Conservation (phyloP, 2,797 vertebrate species). For the Bucorvus abyssinicus region DNA sequence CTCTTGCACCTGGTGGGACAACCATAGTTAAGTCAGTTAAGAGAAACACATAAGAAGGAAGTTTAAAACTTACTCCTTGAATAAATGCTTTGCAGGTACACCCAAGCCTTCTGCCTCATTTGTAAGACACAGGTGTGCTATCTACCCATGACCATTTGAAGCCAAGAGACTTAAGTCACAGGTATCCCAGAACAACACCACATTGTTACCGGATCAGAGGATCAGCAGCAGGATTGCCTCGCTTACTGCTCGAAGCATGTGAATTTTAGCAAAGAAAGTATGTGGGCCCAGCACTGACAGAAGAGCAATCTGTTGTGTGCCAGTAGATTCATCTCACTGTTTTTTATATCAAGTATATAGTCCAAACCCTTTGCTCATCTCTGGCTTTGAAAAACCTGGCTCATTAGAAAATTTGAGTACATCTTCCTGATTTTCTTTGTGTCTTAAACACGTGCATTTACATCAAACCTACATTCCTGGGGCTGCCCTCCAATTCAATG, state of each 20-base stretch:
- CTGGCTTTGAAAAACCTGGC: rapidly evolving
- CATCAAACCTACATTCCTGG: background rate
- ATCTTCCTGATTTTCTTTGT: background rate
- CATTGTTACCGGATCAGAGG: background rate
- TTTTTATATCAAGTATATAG: background rate
- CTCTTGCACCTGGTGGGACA: background rate
- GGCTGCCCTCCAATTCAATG: rapidly evolving
- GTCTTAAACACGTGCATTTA: background rate
- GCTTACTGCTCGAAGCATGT: background rate
- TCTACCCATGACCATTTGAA: background rate
- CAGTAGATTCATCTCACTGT: background rate
- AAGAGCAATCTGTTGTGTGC: background rate
- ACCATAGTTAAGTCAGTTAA: background rate
- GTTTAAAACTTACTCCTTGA: background rate
- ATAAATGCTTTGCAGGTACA: background rate
- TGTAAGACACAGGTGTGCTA: background rate
- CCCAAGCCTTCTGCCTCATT: background rate
- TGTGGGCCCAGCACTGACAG: background rate
- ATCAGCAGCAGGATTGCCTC: background rate
- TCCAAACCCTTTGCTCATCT: background rate
- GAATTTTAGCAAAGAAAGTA: background rate
- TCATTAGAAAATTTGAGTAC: background rate
- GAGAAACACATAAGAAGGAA: background rate
- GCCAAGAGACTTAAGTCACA: background rate
- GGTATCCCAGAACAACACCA: background rate